These are phyloP conservation scores for Prunella fulvescens DNA, from an alignment of 2,113 vertebrate species.

Conservation along the genomic window DNA sequence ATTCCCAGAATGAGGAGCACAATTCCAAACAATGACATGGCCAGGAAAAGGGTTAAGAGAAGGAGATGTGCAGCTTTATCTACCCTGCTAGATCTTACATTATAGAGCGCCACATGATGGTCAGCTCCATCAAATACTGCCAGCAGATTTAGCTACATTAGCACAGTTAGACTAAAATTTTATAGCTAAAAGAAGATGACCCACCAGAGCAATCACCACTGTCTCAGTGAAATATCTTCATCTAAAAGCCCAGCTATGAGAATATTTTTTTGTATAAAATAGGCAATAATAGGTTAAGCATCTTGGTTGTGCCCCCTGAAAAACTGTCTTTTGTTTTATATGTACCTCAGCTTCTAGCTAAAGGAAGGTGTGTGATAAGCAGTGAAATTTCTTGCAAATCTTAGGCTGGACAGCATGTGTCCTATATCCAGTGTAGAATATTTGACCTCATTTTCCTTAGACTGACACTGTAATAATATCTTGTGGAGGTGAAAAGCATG, in stretches of 20 bases:
- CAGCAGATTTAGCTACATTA: neutral
- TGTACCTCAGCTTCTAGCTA: neutral
- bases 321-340: neutral
- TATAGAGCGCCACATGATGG: neutral
- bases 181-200: neutral
- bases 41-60: neutral
- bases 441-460: neutral
- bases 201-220: neutral
- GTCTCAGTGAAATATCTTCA: neutral
- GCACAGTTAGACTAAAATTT: neutral
- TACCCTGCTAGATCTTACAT: neutral
- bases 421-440: neutral
- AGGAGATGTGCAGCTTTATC: neutral
- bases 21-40: neutral
- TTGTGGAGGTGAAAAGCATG: neutral
- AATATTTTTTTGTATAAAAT: neutral
- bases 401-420: neutral
- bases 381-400: neutral
- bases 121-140: neutral
- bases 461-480: neutral
- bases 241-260: neutral
- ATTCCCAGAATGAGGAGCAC: neutral
- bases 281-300: neutral
- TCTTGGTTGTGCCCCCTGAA: neutral
- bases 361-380: neutral